These are phyloP conservation scores for Emydura subglobosa DNA, from an alignment of 2,113 vertebrate genomes.

Conservation along the genomic window DNA sequence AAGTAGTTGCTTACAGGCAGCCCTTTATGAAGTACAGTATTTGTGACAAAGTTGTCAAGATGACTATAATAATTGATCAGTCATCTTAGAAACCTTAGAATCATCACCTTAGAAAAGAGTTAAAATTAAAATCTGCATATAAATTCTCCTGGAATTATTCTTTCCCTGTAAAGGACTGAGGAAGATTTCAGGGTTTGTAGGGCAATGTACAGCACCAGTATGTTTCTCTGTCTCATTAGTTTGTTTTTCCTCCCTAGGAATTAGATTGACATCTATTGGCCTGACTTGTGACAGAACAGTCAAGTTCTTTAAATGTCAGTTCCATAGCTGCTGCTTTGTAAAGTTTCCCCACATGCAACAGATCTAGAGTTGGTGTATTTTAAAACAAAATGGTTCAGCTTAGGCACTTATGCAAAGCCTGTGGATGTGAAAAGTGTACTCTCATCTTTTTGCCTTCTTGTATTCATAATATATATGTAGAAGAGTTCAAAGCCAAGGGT, in stretches of 20 bases:
- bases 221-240: conserved; percentile 40
- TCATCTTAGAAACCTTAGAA: background rate
- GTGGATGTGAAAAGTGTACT: background rate
- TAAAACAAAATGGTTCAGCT: conserved; percentile 32
- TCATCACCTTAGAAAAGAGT: background rate
- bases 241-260: conserved; percentile 60
- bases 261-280: conserved; percentile 74
- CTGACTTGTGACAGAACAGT: conserved; percentile 26
- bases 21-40: background rate
- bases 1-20: background rate
- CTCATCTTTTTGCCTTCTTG: background rate
- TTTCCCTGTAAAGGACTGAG: conserved; percentile 6
- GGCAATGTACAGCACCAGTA: conserved; percentile 36
- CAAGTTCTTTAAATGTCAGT: conserved; percentile 66
- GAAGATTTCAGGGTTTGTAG: conserved; percentile 48
- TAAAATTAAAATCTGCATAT: conserved; percentile 18
- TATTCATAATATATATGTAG: background rate
- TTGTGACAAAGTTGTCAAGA: background rate
- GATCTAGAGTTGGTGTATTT: conserved; percentile 9
- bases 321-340: background rate
- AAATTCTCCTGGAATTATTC: background rate
- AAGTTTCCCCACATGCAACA: conserved; percentile 11
- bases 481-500: conserved; percentile 1
- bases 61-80: background rate
- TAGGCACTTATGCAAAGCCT: background rate